These are phyloP conservation scores for Synanthedon myopaeformis DNA, from an alignment of 2,888 invertebrate genomes.

Conservation along the genomic window DNA sequence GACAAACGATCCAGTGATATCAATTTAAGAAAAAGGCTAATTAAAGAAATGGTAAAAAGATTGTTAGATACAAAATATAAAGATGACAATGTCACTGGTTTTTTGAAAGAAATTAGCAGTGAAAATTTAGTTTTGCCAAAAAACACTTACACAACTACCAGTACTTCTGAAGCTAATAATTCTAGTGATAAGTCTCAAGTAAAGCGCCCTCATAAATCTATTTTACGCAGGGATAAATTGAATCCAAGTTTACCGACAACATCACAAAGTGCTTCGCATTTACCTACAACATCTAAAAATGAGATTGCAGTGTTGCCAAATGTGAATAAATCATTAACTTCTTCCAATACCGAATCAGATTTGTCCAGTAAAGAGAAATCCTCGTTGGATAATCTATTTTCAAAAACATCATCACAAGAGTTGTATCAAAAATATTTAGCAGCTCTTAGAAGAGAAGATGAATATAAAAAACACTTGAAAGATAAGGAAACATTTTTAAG, in stretches of 20 bases:
- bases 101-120: conserved; percentile 49
- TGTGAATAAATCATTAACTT: conserved; percentile 17
- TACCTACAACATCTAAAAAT: conserved; percentile 30
- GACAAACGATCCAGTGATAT: conserved; percentile 71
- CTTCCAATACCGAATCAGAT: conserved; percentile 47
- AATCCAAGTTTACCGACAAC: conserved; percentile 46
- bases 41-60: conserved; percentile 74
- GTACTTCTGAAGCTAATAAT: conserved; percentile 49
- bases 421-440: conserved; percentile 52
- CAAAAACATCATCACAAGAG: conserved; percentile 51
- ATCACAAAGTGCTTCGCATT: conserved; percentile 59
- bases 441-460: conserved; percentile 46
- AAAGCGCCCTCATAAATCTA: conserved; percentile 48
- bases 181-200: conserved; percentile 23
- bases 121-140: conserved; percentile 27
- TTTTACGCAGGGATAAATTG: conserved; percentile 47
- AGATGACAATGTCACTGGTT: conserved; percentile 67
- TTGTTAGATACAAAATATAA: conserved; percentile 71
- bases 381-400: conserved; percentile 33
- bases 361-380: conserved; percentile 38
- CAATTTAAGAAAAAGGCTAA: conserved; percentile 71
- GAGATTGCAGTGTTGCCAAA: conserved; percentile 25
- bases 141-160: conserved; percentile 37
- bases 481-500: conserved; percentile 55
- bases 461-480: conserved; percentile 46